A percentile compares a stretch with the other conserved stretches of the same genome.
Conservation (phyloP, 2,888 invertebrate species). For the Drosophila tripunctata region DNA sequence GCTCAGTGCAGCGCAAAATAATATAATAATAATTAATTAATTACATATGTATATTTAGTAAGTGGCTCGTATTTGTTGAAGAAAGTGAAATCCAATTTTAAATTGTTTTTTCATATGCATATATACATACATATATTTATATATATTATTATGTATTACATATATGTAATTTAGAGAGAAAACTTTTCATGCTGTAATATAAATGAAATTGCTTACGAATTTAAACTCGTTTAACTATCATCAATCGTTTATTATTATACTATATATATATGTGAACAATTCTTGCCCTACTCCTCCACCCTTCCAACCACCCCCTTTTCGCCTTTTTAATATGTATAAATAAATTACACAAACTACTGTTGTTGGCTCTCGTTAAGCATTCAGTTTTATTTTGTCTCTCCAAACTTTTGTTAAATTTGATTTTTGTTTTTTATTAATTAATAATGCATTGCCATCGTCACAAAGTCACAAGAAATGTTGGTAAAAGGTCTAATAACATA, state of each 20-base stretch:
- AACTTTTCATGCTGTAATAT: slow-evolving; percentile 64
- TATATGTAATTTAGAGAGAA: slow-evolving; percentile 31
- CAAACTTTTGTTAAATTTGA: slow-evolving; percentile 18
- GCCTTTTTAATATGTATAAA: slow-evolving; percentile 60
- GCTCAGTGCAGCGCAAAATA: slow-evolving; percentile 49
- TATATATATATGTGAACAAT: slow-evolving; percentile 15
- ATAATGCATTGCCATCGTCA: slow-evolving; percentile 66
- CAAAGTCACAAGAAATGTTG: slow-evolving; percentile 57
- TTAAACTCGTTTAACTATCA: slow-evolving; percentile 64
- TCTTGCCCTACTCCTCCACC: too few relatives aligned
- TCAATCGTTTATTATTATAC: not conserved
- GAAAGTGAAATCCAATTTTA: slow-evolving; percentile 57
- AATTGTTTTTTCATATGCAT: slow-evolving; percentile 67
- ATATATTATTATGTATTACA: too few relatives aligned
- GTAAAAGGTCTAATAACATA: slow-evolving; percentile 72
- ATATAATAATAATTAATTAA: slow-evolving; percentile 43
- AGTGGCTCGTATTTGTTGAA: slow-evolving; percentile 65
- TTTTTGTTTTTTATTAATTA: not conserved
- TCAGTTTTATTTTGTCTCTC: slow-evolving; percentile 28
- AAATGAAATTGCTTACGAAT: slow-evolving; percentile 69
- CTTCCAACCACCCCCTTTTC: too few relatives aligned
- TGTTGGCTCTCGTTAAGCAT: slow-evolving; percentile 63
- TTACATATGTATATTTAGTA: slow-evolving; percentile 49
- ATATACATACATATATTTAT: too few relatives aligned
- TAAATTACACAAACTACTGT: slow-evolving; percentile 56